Percentiles rank a stretch among this genome's conserved stretches.
Conservation (phyloP, 2,888 invertebrate genomes). For the Macaria liturata region DNA sequence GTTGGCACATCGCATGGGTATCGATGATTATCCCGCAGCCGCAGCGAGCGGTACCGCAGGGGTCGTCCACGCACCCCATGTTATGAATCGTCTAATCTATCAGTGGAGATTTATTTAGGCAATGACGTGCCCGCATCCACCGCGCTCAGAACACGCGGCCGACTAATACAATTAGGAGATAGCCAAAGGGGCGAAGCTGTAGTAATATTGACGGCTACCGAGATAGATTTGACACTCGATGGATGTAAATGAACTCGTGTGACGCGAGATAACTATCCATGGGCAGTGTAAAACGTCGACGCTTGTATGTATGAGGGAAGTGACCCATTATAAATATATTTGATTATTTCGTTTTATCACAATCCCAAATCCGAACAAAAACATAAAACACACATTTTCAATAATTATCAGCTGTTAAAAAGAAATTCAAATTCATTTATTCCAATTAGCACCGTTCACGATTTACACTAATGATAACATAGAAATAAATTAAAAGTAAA, state of each 20-base stretch:
- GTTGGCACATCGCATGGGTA: constrained; percentile 51
- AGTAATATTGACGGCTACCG: constrained; percentile 8
- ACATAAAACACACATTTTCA: too few relatives aligned
- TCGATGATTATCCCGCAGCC: constrained; percentile 52
- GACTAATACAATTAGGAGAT: constrained; percentile 33
- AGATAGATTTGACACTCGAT: constrained; percentile 6
- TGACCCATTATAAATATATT: too few relatives aligned
- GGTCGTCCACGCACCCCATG: constrained; percentile 59
- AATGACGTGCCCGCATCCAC: constrained; percentile 64
- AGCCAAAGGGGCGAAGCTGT: constrained; percentile 27
- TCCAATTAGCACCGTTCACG: too few relatives aligned
- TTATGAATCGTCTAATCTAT: constrained; percentile 72
- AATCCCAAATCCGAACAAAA: too few relatives aligned
- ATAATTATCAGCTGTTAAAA: too few relatives aligned
- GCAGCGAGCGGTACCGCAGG: constrained; percentile 49
- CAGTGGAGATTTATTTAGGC: constrained; percentile 65
- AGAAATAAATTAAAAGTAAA: too few relatives aligned
- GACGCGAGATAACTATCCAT: too few relatives aligned
- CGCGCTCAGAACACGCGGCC: constrained; percentile 35
- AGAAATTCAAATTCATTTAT: too few relatives aligned
- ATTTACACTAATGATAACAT: too few relatives aligned
- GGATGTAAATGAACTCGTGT: neutral
- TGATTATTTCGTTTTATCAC: too few relatives aligned
- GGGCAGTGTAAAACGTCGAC: too few relatives aligned
- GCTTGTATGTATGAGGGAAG: too few relatives aligned